Evolutionary conservation across 2,113 vertebrate genomes (phyloP), one percentile per base, ranked within the genome.

Genomic region (Pogonocichla stellata): DNA sequence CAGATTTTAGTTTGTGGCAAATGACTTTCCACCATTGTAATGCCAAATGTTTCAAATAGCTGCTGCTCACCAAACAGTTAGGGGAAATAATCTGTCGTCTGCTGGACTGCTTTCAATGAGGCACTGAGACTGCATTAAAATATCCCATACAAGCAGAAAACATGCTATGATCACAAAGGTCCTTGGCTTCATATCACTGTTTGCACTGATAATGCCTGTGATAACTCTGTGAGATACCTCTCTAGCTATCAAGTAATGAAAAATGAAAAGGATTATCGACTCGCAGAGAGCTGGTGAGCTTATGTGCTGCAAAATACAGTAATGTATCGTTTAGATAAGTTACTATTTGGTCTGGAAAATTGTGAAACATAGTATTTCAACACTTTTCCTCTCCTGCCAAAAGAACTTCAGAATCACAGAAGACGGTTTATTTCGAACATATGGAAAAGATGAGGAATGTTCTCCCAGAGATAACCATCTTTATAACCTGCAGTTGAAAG

Each of bases 331-430:
- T 77, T 74, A 90, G 90, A 92, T 72, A 91, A 85, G 70, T 93
- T 87, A 56, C 57, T 77, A 33, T 93, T 96, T 93, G 85, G 70
- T 91, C 85, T 96, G 96, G 84, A 88, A 96, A 95, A 95, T 95
- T 94, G 93, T 96, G 96, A 96, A 94, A 96, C 54, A 50, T 23
- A 14, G 6, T 89, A 93, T 96, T 96, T 95, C 96, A 96, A 94
- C 92, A 95, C 88, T 94, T 85, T 40, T 93, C 45, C 25, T 45
- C n/a, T 92, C 66, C 74, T 92, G 95, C 93, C 93, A 96, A 95
- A 66, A 70, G 57, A 92, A 31, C 81, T 93, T 90, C 90, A 69
- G 81, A 91, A 79, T 85, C 70, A 67, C 53, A 72, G 83, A 87
- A 91, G 66, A 85, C 36, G 72, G 48, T 85, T 95, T 93, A 81